Conservation (phyloP, 1,140 invertebrate species). For the Pseudomyrmex sp. region DNA sequence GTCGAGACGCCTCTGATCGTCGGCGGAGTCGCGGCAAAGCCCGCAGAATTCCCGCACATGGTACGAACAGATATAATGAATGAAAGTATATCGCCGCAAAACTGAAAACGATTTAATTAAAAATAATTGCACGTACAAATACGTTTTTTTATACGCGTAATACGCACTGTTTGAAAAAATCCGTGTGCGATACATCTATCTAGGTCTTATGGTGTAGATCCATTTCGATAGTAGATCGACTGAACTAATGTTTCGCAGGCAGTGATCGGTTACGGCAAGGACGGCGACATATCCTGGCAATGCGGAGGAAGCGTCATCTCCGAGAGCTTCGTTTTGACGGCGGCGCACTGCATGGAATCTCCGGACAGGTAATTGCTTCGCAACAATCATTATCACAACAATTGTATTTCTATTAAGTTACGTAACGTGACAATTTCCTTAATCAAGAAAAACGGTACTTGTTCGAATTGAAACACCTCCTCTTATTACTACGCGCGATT, state of each 20-base stretch:
- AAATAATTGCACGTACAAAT: too few relatives aligned
- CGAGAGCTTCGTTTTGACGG: conserved; percentile 86
- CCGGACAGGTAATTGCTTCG: conserved; percentile 65
- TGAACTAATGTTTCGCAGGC: conserved; percentile 60
- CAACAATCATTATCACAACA: not conserved
- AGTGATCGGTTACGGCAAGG: conserved; percentile 75
- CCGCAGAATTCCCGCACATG: conserved; percentile 84
- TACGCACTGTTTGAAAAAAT: not conserved
- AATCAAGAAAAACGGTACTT: too few relatives aligned
- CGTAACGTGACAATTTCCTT: too few relatives aligned
- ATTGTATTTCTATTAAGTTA: not conserved
- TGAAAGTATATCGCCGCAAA: not conserved
- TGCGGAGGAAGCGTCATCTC: conserved; percentile 87
- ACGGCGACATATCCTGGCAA: conserved; percentile 76
- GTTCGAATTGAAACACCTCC: too few relatives aligned
- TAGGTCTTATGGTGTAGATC: conserved; percentile 1
- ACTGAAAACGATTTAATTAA: not conserved
- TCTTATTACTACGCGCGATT: not conserved
- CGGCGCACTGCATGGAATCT: conserved; percentile 83
- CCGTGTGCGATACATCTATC: not conserved
- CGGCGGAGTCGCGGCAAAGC: conserved; percentile 79
- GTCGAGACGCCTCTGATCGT: conserved; percentile 81
- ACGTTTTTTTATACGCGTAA: not conserved
- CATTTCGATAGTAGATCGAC: conserved; percentile 10
- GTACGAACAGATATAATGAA: conserved; percentile 68